Evolutionary conservation across 1,140 invertebrate species (phyloP), one percentile per base, ranked within the genome.

Genomic region (Diachasmimorpha longicaudata): DNA sequence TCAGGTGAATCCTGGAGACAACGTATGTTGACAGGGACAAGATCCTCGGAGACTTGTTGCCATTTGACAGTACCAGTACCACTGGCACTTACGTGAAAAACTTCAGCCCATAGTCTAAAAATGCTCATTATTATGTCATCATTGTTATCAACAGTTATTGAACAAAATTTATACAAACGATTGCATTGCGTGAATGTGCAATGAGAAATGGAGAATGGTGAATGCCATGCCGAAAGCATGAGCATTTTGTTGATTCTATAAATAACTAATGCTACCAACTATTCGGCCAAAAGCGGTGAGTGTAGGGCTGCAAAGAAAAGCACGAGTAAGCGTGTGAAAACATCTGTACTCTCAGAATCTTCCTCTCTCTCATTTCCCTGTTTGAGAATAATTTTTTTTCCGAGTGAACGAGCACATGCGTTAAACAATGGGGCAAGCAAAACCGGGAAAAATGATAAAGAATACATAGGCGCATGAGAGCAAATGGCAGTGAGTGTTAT

Each of bases 31-130:
- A 99, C 96, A 73, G 97, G 97, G 72, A 99, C 97, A 85, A 99
- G 93, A 91, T 99, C 97, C 88, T 98, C 97, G 72, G 97, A 98
- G 72, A 99, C 96, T 90, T 98, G 96, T 91, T 97, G 95, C 97
- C 97, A 99, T 88, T 97, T 97, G 67, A 97, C 95, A 21, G 94
- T 95, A 73, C 96, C 96, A 55, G 94, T 93, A 48, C 95, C 95
- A 82, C 94, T 95, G 9, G 95, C 95, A 79, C 95, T 96, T 81
- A 98, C 97, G 88, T 98, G 96, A 90, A 98, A 99, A 82, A 99
- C 96, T 90, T 99, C 97, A 71, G 97, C 97, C 97, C 97, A 98
- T 83, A 98, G 90, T 91, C 97, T 97, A 92, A 84, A 88, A 89
- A 85, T 80, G 88, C 86, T 87, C 86, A 87, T 48, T 67, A 70